These are phyloP conservation scores for Sebastes steindachneri DNA, from an alignment of 2,797 vertebrate species.

Conservation along the genomic window DNA sequence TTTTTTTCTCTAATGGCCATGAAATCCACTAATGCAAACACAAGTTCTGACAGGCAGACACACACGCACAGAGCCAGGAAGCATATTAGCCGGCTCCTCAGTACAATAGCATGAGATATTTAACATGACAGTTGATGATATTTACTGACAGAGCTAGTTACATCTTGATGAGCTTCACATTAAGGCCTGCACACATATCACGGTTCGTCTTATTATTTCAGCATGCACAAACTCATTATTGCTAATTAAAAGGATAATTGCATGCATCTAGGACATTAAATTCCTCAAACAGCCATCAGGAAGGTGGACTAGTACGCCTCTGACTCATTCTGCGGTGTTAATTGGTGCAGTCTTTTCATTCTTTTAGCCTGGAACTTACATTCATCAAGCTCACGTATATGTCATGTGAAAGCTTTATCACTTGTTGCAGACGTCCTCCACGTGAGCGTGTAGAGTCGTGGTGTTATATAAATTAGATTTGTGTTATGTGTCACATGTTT, in stretches of 20 bases:
- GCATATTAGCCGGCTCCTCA: constrained; percentile 28
- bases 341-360: constrained; percentile 18
- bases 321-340: constrained; percentile 47
- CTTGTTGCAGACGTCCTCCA: not conserved
- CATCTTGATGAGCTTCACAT: constrained; percentile 83
- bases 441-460: not conserved
- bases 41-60: constrained; percentile 22
- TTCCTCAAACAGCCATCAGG: constrained; percentile 66
- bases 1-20: constrained; percentile 8
- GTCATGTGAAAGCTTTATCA: constrained; percentile 4
- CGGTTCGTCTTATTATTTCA: constrained; percentile 84
- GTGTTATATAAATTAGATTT: not conserved
- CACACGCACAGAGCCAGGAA: not conserved
- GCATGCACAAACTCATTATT: constrained; percentile 84
- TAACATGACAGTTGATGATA: constrained; percentile 76
- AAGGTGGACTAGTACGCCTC: constrained; percentile 51
- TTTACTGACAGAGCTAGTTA: constrained; percentile 79
- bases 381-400: not conserved
- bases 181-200: constrained; percentile 77
- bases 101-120: constrained; percentile 54
- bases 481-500: not conserved
- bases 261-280: constrained; percentile 83
- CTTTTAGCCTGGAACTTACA: constrained; percentile 25
- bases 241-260: constrained; percentile 88
- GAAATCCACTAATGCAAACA: constrained; percentile 28